These are phyloP conservation scores for Melanerpes formicivorus DNA, from an alignment of 2,113 vertebrate genomes.

Conservation along the genomic window DNA sequence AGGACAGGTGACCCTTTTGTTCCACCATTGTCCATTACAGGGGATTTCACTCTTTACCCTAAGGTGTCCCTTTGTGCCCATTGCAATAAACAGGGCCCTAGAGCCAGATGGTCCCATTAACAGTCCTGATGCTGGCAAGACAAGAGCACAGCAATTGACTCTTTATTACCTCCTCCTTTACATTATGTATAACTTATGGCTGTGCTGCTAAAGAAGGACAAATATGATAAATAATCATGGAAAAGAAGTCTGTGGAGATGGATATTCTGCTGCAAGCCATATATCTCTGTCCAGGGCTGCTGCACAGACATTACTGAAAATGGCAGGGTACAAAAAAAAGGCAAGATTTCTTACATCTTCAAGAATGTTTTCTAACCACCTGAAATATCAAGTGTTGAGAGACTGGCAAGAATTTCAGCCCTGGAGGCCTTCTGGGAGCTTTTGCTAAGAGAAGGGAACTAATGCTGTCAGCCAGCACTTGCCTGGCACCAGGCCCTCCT, in stretches of 20 bases:
- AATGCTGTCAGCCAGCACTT: neutral
- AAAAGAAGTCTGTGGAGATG: constrained; percentile 13
- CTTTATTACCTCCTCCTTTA: constrained; percentile 1
- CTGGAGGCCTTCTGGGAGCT: constrained; percentile 26
- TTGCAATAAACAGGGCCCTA: neutral
- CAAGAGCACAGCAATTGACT: neutral
- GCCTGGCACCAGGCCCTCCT: neutral
- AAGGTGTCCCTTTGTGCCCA: neutral
- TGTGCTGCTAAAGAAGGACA: constrained; percentile 15
- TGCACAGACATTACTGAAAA: neutral
- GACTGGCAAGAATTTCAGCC: constrained; percentile 1
- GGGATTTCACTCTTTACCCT: neutral
- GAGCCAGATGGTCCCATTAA: constrained; percentile 34
- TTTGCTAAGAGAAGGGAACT: neutral
- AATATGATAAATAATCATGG: constrained; percentile 33
- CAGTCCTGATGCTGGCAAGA: constrained; percentile 20
- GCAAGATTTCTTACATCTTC: constrained; percentile 18
- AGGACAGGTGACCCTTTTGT: neutral
- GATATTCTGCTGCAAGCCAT: constrained; percentile 24
- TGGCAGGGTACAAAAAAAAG: neutral
- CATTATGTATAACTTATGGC: constrained; percentile 3
- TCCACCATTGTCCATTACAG: neutral
- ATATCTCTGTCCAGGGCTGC: constrained; percentile 25
- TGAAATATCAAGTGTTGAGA: constrained; percentile 4
- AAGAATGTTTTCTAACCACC: neutral